phyloP scores from a whole-genome alignment of 2,888 invertebrate genomes.

The Ornithoptera priamus region DNA sequence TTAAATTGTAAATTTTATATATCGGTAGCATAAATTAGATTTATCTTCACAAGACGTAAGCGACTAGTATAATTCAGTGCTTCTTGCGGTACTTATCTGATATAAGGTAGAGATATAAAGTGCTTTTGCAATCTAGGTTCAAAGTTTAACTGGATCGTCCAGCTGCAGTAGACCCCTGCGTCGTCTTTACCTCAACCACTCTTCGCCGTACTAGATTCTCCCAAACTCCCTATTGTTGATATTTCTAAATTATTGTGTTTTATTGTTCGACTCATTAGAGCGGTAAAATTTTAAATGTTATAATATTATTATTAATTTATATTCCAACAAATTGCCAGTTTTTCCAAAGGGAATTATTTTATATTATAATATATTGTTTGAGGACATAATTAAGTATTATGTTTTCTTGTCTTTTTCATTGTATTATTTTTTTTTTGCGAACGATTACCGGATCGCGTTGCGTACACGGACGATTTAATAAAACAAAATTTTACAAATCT shows the following conservation, averaged over 20 bases:
- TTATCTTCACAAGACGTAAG: constrained; percentile 20
- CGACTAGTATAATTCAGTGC: constrained; percentile 33
- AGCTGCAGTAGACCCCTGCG: constrained; percentile 9
- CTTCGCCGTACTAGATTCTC: constrained; percentile 20
- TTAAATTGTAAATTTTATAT: too few relatives aligned
- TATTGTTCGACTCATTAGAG: constrained; percentile 13
- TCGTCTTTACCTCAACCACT: constrained; percentile 17
- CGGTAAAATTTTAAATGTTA: neutral
- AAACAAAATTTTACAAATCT: too few relatives aligned
- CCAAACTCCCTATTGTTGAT: neutral
- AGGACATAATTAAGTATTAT: neutral
- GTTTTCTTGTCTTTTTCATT: neutral
- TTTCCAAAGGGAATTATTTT: neutral
- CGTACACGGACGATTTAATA: too few relatives aligned
- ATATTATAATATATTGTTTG: neutral
- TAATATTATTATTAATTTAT: neutral
- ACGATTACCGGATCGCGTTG: too few relatives aligned
- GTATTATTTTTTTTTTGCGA: too few relatives aligned
- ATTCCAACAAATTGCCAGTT: neutral
- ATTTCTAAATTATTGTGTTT: neutral
- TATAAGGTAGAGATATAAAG: constrained; percentile 25
- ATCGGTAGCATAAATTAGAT: neutral
- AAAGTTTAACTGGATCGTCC: constrained; percentile 31
- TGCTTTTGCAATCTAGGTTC: constrained; percentile 15
- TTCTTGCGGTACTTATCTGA: constrained; percentile 42